A percentile compares a stretch with the other conserved stretches of the same genome.
phyloP scores from a whole-genome alignment of 1,140 invertebrate genomes.

The Cydia fagiglandana region DNA sequence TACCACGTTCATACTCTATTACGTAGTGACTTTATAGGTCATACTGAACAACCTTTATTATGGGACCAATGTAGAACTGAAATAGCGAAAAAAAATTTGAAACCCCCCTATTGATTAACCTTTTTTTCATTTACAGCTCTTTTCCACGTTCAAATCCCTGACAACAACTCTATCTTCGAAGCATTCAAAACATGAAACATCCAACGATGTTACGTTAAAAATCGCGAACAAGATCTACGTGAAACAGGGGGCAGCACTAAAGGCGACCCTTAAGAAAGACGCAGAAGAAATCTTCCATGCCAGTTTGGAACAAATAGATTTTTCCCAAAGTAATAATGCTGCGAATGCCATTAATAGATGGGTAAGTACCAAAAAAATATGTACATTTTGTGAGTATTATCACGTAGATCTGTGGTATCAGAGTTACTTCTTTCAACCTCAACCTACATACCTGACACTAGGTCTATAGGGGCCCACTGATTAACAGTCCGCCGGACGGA shows the following conservation, averaged over 20 bases:
- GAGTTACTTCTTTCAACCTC: background rate
- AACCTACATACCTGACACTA: no score
- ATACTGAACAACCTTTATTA: no score
- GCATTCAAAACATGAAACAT: background rate
- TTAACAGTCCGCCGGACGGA: no score
- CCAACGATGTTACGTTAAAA: background rate
- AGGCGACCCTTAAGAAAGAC: background rate
- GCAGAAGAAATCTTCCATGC: background rate
- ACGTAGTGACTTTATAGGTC: no score
- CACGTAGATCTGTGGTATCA: background rate
- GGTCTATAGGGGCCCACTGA: no score
- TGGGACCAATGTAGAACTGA: no score
- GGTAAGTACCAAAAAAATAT: background rate
- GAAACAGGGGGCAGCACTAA: background rate
- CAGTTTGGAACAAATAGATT: slow-evolving; percentile 10
- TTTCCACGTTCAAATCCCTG: background rate
- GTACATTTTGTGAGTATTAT: background rate
- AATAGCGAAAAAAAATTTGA: no score
- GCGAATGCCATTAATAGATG: slow-evolving; percentile 26
- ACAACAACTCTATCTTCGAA: background rate
- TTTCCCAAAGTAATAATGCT: background rate
- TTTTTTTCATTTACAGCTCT: background rate
- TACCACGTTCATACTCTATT: no score
- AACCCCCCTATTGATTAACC: no score
- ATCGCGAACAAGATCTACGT: background rate